A percentile compares a stretch with the other conserved stretches of the same genome.
Conservation (phyloP, 2,113 vertebrate species). For the Gymnocephalus cernua region DNA sequence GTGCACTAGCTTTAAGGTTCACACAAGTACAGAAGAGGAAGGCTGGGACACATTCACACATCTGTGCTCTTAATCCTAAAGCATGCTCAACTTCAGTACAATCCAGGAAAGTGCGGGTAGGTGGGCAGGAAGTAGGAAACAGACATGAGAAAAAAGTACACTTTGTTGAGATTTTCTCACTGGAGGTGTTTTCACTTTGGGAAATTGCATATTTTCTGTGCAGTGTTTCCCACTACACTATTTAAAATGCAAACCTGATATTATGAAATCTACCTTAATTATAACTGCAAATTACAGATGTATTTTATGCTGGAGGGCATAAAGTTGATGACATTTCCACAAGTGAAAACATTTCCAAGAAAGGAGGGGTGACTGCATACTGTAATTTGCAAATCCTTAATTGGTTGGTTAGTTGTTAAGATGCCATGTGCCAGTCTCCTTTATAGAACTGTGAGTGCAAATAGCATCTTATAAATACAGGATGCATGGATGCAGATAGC, state of each 20-base stretch:
- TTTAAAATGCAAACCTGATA: conserved; percentile 6
- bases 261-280: background rate
- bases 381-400: background rate
- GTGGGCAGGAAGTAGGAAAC: conserved; percentile 44
- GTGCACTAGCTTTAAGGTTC: conserved; percentile 12
- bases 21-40: conserved; percentile 44
- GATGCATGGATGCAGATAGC: background rate
- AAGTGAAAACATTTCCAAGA: conserved; percentile 23
- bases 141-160: conserved; percentile 16
- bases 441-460: background rate
- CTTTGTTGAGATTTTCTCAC: conserved; percentile 28
- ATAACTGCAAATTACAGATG: background rate
- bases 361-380: background rate
- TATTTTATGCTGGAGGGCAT: background rate
- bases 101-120: conserved; percentile 38
- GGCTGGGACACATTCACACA: conserved; percentile 57
- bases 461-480: background rate
- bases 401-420: conserved; percentile 16
- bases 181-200: conserved; percentile 31
- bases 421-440: background rate
- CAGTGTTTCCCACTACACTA: background rate
- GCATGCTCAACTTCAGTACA: conserved; percentile 65
- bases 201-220: conserved; percentile 49
- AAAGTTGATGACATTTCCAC: conserved; percentile 15
- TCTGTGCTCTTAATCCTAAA: conserved; percentile 51